A percentile compares a stretch with the other conserved stretches of the same genome.
These are phyloP conservation scores for Agriopis leucophaearia DNA, from an alignment of 2,888 invertebrate genomes.

Conservation along the genomic window DNA sequence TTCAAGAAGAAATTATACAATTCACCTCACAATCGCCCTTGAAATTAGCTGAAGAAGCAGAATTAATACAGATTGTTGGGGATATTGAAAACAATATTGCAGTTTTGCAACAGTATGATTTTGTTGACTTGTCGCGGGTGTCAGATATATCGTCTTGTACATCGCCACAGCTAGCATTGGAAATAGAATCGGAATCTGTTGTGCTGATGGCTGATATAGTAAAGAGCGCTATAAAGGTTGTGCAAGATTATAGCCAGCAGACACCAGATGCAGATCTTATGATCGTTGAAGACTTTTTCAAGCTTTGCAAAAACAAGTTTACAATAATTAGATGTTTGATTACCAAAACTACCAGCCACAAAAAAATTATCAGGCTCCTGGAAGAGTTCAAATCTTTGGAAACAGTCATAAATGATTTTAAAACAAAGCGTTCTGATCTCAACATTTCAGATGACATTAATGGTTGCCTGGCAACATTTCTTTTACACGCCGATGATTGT, in stretches of 20 bases:
- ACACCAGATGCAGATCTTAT: constrained; percentile 63
- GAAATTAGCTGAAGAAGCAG: constrained; percentile 64
- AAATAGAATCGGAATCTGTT: constrained; percentile 67
- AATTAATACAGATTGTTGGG: constrained; percentile 68
- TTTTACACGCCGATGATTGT: constrained; percentile 62
- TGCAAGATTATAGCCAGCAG: constrained; percentile 62
- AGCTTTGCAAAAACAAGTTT: constrained; percentile 69
- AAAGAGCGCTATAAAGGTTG: constrained; percentile 63
- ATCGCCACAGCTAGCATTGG: constrained; percentile 61
- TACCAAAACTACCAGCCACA: constrained; percentile 65
- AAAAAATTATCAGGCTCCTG: constrained; percentile 71
- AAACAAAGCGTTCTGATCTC: constrained; percentile 54
- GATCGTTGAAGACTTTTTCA: constrained; percentile 70
- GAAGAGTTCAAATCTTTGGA: constrained; percentile 69
- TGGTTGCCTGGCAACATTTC: constrained; percentile 58
- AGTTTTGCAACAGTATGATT: constrained; percentile 72
- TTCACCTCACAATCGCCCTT: constrained; percentile 59
- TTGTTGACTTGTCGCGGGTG: constrained; percentile 67
- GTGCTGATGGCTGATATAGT: constrained; percentile 65
- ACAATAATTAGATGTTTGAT: constrained; percentile 66
- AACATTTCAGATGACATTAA: constrained; percentile 60
- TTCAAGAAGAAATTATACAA: constrained; percentile 72
- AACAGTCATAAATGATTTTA: constrained; percentile 62
- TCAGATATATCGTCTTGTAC: constrained; percentile 64
- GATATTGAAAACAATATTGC: constrained; percentile 74